These are phyloP conservation scores for Prunella fulvescens DNA, from an alignment of 2,113 vertebrate genomes.

Conservation along the genomic window DNA sequence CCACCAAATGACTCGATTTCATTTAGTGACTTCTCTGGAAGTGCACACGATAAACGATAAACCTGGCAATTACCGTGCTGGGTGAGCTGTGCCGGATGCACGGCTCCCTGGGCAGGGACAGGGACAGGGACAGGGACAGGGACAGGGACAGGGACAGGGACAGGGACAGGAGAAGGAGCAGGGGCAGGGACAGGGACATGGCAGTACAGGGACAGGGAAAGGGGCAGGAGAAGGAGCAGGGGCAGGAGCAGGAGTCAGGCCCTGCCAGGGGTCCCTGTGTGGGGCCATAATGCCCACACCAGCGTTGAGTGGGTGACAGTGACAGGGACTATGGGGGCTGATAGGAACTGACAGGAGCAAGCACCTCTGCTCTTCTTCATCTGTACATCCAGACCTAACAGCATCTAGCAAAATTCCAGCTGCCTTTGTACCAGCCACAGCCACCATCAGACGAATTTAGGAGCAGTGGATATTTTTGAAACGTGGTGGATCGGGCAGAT, in stretches of 20 bases:
- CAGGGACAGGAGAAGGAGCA: neutral
- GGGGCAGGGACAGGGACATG: fast-evolving
- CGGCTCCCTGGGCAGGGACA: too few relatives aligned
- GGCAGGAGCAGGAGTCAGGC: fast-evolving
- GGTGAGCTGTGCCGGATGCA: neutral
- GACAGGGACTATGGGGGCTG: neutral
- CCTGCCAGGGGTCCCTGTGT: too few relatives aligned
- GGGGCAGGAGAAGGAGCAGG: neutral
- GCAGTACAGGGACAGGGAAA: neutral
- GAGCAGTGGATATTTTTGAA: neutral
- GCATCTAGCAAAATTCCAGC: neutral
- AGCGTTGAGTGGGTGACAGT: fast-evolving
- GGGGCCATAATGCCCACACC: fast-evolving
- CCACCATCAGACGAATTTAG: neutral
- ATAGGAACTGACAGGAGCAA: neutral
- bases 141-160: fast-evolving
- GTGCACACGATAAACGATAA: neutral
- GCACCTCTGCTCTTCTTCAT: neutral
- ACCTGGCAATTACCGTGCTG: neutral
- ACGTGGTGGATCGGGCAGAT: fast-evolving
- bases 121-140: neutral
- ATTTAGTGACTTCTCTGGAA: neutral
- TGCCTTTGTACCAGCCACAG: neutral
- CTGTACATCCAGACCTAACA: neutral
- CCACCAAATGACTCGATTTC: neutral